phyloP scores from a whole-genome alignment of 2,797 vertebrate species.

The Rhynchonycteris naso region DNA sequence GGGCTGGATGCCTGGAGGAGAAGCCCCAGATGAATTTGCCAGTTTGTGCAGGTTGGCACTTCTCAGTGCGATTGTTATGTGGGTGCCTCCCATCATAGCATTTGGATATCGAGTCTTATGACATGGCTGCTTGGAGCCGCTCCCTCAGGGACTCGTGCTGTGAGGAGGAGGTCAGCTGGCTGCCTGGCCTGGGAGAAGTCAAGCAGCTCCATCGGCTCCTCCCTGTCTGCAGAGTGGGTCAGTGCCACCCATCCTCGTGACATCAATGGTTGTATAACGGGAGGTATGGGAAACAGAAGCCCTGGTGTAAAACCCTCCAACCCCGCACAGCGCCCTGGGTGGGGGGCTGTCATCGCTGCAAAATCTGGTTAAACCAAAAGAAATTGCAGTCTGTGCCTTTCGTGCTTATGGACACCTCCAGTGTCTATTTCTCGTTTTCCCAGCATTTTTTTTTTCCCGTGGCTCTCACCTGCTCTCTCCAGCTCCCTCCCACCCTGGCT shows the following conservation, averaged over 20 bases:
- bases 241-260: no score
- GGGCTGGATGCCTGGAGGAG: neutral
- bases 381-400: neutral
- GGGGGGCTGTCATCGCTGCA: neutral
- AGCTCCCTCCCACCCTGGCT: no score
- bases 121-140: neutral
- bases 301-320: neutral
- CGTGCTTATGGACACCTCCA: rapidly evolving
- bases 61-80: neutral
- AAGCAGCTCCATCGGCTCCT: neutral
- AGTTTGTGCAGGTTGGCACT: neutral
- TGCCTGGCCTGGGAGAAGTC: neutral
- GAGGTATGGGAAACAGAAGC: neutral
- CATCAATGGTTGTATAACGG: neutral
- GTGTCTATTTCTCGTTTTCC: neutral
- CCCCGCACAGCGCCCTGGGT: rapidly evolving
- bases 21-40: neutral
- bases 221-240: neutral
- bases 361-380: neutral
- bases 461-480: neutral
- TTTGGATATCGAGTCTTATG: neutral
- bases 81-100: neutral
- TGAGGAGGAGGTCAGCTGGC: neutral
- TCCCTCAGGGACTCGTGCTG: neutral
- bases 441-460: neutral